Conservation (phyloP, 2,113 vertebrate genomes). For the Ciconia stormi region DNA sequence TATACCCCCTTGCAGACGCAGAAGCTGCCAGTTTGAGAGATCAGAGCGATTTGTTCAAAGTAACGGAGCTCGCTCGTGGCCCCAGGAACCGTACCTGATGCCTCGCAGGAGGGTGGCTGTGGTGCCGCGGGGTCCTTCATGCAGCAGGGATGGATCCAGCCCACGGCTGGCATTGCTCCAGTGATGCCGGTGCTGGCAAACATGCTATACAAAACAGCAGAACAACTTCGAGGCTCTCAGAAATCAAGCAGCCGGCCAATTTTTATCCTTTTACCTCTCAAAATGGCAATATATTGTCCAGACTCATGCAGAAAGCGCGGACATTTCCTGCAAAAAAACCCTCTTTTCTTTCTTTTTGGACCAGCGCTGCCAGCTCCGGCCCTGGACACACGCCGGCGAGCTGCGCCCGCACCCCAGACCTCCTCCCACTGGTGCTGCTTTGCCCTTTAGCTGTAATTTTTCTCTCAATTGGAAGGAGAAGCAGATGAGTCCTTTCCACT, state of each 20-base stretch:
- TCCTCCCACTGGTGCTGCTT: neutral
- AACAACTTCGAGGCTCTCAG: neutral
- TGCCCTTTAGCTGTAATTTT: slow-evolving; percentile 10
- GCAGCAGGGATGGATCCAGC: neutral
- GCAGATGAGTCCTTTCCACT: slow-evolving; percentile 3
- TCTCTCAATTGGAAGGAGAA: neutral
- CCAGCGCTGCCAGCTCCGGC: neutral
- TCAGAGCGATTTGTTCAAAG: neutral
- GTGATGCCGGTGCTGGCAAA: neutral
- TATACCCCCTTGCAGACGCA: neutral
- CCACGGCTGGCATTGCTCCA: fast-evolving
- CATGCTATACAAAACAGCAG: neutral
- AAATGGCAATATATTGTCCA: neutral
- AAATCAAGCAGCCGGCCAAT: neutral
- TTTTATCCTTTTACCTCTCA: neutral
- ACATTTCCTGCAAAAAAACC: neutral
- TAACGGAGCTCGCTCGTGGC: fast-evolving
- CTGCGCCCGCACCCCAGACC: fast-evolving
- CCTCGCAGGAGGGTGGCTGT: fast-evolving
- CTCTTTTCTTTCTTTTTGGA: neutral
- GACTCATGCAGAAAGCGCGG: neutral
- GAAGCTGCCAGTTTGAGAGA: neutral
- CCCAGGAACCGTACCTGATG: neutral
- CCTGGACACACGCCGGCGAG: fast-evolving
- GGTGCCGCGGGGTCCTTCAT: neutral